A percentile compares a stretch with the other conserved stretches of the same genome.
These are phyloP conservation scores for Dasyurus viverrinus DNA, from an alignment of 2,113 vertebrate species.

Conservation along the genomic window DNA sequence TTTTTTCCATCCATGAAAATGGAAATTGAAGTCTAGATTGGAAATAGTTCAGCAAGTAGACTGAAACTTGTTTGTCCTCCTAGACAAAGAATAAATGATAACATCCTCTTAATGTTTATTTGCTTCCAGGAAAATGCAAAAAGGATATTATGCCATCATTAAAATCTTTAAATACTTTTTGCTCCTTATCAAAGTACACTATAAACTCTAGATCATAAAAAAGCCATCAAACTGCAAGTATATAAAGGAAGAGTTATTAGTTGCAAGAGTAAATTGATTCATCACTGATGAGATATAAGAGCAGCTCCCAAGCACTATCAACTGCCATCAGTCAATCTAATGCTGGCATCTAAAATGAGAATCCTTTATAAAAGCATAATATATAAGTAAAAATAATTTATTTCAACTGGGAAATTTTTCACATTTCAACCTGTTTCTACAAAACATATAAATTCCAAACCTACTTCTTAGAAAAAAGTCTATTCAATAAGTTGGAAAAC, in stretches of 20 bases:
- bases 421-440: constrained; percentile 14
- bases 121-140: constrained; percentile 65
- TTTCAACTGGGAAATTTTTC: constrained; percentile 34
- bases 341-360: constrained; percentile 48
- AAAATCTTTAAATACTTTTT: constrained; percentile 61
- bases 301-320: constrained; percentile 43
- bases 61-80: constrained; percentile 43
- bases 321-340: constrained; percentile 40
- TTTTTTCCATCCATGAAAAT: not conserved
- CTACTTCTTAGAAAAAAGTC: not conserved
- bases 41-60: not conserved
- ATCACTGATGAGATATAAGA: constrained; percentile 57
- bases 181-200: constrained; percentile 57
- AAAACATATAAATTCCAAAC: not conserved
- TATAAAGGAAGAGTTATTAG: constrained; percentile 68
- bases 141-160: constrained; percentile 55
- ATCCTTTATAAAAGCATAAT: constrained; percentile 54
- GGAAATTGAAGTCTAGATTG: constrained; percentile 8
- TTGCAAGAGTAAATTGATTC: constrained; percentile 63
- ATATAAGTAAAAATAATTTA: constrained; percentile 43
- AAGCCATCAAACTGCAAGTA: constrained; percentile 56
- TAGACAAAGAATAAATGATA: constrained; percentile 61
- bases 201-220: constrained; percentile 62
- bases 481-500: constrained; percentile 2
- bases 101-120: constrained; percentile 59